phyloP scores from a whole-genome alignment of 2,888 invertebrate genomes.

The Electrophaes corylata region DNA sequence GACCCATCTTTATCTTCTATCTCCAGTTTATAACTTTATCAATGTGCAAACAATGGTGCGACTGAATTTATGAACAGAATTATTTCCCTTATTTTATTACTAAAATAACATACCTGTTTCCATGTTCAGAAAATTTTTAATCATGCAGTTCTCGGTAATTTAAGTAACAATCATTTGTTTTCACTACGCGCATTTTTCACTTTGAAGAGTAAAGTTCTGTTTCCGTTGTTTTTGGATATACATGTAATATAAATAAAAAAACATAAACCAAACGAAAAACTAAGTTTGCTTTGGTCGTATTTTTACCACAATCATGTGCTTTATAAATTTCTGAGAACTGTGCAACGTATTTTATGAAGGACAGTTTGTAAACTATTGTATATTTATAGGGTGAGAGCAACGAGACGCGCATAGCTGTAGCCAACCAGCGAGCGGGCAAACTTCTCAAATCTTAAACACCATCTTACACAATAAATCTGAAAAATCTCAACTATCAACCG shows the following conservation, averaged over 20 bases:
- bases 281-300: background rate
- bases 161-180: background rate
- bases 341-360: background rate
- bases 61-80: no score
- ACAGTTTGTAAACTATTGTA: conserved; percentile 17
- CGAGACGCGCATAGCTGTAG: conserved; percentile 94
- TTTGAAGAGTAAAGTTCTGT: no score
- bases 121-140: background rate
- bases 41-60: no score
- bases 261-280: no score
- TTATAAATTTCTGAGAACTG: conserved; percentile 1
- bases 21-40: no score
- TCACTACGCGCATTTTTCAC: background rate
- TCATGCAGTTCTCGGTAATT: conserved; percentile 1
- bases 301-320: background rate
- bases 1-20: no score
- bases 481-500: conserved; percentile 15
- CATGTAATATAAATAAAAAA: no score
- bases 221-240: no score
- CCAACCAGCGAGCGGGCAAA: conserved; percentile 95
- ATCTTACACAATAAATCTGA: conserved; percentile 1
- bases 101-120: background rate
- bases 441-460: conserved; percentile 88
- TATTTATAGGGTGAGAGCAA: conserved; percentile 90
- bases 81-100: background rate